Percentiles rank a stretch among this genome's conserved stretches.
Evolutionary conservation across 2,113 vertebrate genomes (phyloP).

Genomic region (Marcusenius ussheri): DNA sequence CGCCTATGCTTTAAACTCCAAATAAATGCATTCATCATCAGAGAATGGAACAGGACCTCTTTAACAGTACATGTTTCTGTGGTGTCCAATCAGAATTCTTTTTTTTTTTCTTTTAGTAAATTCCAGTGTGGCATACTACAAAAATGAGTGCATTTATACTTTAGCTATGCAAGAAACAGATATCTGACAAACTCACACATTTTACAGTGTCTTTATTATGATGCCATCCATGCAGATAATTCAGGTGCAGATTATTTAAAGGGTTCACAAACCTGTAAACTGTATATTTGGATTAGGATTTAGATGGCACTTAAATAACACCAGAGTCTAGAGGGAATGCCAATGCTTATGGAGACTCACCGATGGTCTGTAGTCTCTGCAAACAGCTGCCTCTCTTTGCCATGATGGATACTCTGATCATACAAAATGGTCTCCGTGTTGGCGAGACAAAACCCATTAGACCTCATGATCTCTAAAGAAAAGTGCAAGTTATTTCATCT

Average conservation of each 20-base stretch:
- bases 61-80: neutral
- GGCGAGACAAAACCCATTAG: constrained; percentile 94
- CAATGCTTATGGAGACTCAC: constrained; percentile 58
- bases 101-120: neutral
- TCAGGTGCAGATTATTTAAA: neutral
- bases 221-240: neutral
- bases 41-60: neutral
- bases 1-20: neutral
- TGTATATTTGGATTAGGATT: neutral
- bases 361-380: constrained; percentile 73
- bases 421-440: constrained; percentile 96
- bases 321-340: neutral
- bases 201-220: neutral
- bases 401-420: constrained; percentile 75
- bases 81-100: neutral
- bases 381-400: constrained; percentile 77
- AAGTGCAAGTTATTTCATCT: neutral
- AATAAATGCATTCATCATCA: neutral
- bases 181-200: neutral
- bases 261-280: neutral
- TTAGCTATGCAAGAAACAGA: neutral
- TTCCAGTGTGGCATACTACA: neutral
- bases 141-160: neutral
- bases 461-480: constrained; percentile 87
- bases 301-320: neutral